Conservation (phyloP, 2,797 vertebrate species). For the Urophycis tenuis region DNA sequence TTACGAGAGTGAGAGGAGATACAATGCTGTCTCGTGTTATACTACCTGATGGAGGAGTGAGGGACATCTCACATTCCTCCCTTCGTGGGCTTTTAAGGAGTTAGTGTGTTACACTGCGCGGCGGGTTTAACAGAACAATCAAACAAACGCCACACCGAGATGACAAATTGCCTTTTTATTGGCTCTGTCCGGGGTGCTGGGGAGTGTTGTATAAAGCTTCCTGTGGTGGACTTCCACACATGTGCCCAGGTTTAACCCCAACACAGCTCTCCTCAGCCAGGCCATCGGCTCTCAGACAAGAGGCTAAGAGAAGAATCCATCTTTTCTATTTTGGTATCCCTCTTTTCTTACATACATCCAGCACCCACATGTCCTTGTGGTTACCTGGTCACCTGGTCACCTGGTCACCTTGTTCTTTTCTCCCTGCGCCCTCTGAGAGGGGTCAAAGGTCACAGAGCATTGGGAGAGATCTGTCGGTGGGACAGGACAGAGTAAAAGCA, state of each 20-base stretch:
- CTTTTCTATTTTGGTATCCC: background rate
- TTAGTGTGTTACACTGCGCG: constrained; percentile 23
- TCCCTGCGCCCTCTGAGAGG: background rate
- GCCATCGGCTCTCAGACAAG: constrained; percentile 40
- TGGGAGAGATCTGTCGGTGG: background rate
- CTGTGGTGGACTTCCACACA: constrained; percentile 36
- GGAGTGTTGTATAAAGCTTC: constrained; percentile 27
- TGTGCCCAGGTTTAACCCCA: constrained; percentile 47
- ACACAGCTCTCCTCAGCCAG: constrained; percentile 49
- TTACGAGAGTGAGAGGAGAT: constrained; percentile 52
- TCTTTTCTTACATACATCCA: background rate
- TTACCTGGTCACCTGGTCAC: too few species aligned
- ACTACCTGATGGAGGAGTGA: constrained; percentile 40
- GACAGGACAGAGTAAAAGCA: background rate
- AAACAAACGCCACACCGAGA: constrained; percentile 24
- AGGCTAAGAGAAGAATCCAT: constrained; percentile 12
- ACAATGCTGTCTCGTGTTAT: constrained; percentile 35
- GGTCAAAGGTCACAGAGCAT: background rate
- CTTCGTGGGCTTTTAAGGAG: constrained; percentile 15
- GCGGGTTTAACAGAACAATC: constrained; percentile 15
- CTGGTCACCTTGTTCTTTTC: background rate
- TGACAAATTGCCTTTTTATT: constrained; percentile 54
- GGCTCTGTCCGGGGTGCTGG: constrained; percentile 18
- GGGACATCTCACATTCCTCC: constrained; percentile 36
- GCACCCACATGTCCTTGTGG: background rate